Conservation (phyloP, 2,113 vertebrate genomes). For the Phaethornis superciliosus region DNA sequence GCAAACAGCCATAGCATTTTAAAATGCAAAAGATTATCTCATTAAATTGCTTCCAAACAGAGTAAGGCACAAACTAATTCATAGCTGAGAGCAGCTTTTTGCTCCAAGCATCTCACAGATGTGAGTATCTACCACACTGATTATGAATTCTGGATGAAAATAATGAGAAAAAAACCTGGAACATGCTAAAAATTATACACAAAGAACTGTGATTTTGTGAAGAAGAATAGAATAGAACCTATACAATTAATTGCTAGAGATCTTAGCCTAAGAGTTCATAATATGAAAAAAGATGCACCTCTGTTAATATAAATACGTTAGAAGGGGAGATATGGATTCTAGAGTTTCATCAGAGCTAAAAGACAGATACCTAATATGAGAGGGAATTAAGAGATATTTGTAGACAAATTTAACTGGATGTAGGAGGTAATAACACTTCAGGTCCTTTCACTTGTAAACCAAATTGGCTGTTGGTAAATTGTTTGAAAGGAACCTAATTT, state of each 20-base stretch:
- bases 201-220: neutral
- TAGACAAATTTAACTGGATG: neutral
- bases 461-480: neutral
- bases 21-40: neutral
- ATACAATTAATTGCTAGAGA: neutral
- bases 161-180: neutral
- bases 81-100: neutral
- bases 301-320: neutral
- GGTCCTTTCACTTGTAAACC: neutral
- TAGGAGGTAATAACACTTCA: neutral
- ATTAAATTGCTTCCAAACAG: neutral
- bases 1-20: neutral
- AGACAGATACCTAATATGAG: neutral
- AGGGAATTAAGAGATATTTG: neutral
- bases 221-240: neutral
- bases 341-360: neutral
- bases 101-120: neutral
- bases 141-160: neutral
- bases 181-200: neutral
- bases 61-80: neutral
- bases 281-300: neutral
- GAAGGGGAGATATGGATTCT: neutral
- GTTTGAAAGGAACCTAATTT: constrained; percentile 5
- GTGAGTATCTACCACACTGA: neutral
- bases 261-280: neutral